These are phyloP conservation scores for Lacerta viridis DNA, from an alignment of 2,797 vertebrate genomes.

Conservation along the genomic window DNA sequence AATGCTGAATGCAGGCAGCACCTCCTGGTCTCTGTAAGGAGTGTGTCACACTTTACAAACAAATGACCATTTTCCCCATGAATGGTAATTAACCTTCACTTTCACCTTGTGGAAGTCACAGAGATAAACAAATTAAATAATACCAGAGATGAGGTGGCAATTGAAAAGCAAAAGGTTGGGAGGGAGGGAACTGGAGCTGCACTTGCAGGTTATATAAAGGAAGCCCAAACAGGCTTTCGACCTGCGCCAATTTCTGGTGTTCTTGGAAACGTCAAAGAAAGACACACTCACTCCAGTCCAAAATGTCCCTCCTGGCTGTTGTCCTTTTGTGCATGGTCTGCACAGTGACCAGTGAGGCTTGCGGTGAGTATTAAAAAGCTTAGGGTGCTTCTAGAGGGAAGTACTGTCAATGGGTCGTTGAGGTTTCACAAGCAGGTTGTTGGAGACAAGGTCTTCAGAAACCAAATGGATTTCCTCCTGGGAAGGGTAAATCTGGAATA, in stretches of 20 bases:
- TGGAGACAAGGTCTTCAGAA: no score
- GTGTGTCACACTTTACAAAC: background rate
- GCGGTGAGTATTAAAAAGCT: constrained; percentile 52
- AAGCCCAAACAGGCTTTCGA: accelerated
- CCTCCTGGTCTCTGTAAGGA: background rate
- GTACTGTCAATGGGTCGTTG: no score
- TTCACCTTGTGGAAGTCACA: background rate
- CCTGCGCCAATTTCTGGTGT: background rate
- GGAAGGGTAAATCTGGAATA: no score
- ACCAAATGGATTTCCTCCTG: no score
- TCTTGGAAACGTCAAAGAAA: background rate
- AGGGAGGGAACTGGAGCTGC: background rate
- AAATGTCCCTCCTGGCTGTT: constrained; percentile 6
- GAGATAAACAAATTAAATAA: constrained; percentile 12
- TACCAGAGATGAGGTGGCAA: background rate
- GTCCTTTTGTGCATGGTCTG: background rate
- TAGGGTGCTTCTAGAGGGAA: no score
- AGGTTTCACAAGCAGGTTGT: no score
- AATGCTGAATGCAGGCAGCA: background rate
- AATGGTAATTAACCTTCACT: background rate
- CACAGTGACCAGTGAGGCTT: background rate
- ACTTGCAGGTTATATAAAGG: background rate
- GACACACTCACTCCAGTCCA: background rate
- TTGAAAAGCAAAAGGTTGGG: background rate
- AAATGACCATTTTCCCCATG: background rate